Conservation (phyloP, 1,140 invertebrate species). For the Trinorchestia longiramus region DNA sequence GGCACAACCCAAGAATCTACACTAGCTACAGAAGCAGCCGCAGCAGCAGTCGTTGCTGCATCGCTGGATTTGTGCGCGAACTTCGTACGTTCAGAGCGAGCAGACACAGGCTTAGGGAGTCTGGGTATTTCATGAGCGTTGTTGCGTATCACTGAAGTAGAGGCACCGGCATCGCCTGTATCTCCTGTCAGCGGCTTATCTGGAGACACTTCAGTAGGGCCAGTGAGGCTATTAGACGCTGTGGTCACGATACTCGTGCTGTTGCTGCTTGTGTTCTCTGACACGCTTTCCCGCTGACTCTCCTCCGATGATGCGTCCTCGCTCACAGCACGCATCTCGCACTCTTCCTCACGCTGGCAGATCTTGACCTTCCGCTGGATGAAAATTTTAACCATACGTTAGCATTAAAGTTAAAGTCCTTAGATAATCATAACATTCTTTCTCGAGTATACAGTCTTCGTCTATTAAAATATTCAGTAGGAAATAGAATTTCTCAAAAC, state of each 20-base stretch:
- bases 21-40: neutral
- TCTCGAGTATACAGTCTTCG: no score
- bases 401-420: neutral
- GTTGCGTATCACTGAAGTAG: neutral
- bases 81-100: slow-evolving; percentile 56
- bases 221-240: slow-evolving; percentile 46
- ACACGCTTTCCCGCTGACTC: slow-evolving; percentile 54
- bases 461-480: no score
- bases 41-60: neutral
- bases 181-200: neutral
- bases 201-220: neutral
- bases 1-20: neutral
- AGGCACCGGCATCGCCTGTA: neutral
- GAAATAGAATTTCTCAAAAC: no score
- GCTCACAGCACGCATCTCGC: slow-evolving; percentile 54
- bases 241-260: slow-evolving; percentile 58
- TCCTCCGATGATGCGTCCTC: slow-evolving; percentile 59
- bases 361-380: slow-evolving; percentile 56
- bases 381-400: neutral
- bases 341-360: slow-evolving; percentile 59
- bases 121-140: slow-evolving; percentile 54
- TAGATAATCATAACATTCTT: no score
- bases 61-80: slow-evolving; percentile 16
- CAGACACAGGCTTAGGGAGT: slow-evolving; percentile 59
- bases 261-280: slow-evolving; percentile 58